Percentiles rank a stretch among this genome's conserved stretches.
Evolutionary conservation across 2,113 vertebrate genomes (phyloP).

Genomic region (Atherinomorus stipes): DNA sequence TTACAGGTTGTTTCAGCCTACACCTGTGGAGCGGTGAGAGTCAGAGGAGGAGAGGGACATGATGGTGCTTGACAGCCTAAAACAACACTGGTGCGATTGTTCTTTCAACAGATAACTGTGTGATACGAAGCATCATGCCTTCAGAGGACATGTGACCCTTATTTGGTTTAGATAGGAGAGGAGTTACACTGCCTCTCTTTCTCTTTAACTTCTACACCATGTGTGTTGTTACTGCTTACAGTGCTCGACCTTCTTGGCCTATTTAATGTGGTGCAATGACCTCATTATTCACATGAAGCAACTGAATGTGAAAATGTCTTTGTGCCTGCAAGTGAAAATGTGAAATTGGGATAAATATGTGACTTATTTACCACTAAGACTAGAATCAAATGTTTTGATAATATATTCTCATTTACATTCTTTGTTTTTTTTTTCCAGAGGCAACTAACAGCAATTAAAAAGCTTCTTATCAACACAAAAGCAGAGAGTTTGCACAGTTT

Average conservation of each 20-base stretch:
- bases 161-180: constrained; percentile 46
- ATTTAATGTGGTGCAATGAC: constrained; percentile 41
- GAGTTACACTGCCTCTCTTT: constrained; percentile 29
- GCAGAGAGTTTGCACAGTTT: background rate
- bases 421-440: constrained; percentile 7
- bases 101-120: constrained; percentile 62
- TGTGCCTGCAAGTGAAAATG: background rate
- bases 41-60: background rate
- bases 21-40: constrained; percentile 23
- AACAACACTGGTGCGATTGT: constrained; percentile 64
- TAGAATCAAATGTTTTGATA: constrained; percentile 21
- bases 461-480: constrained; percentile 1
- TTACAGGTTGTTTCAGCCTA: constrained; percentile 13
- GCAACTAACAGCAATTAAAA: constrained; percentile 3
- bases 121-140: constrained; percentile 69
- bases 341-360: constrained; percentile 29
- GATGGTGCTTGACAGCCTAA: constrained; percentile 32
- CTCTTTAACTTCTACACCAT: constrained; percentile 2
- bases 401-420: constrained; percentile 6
- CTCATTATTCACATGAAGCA: constrained; percentile 28
- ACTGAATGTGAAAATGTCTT: constrained; percentile 10
- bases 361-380: constrained; percentile 1
- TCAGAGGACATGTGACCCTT: constrained; percentile 70
- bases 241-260: constrained; percentile 20
- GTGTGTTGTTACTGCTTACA: constrained; percentile 4